These are phyloP conservation scores for Andrena dorsata DNA, from an alignment of 2,888 invertebrate genomes.

Conservation along the genomic window DNA sequence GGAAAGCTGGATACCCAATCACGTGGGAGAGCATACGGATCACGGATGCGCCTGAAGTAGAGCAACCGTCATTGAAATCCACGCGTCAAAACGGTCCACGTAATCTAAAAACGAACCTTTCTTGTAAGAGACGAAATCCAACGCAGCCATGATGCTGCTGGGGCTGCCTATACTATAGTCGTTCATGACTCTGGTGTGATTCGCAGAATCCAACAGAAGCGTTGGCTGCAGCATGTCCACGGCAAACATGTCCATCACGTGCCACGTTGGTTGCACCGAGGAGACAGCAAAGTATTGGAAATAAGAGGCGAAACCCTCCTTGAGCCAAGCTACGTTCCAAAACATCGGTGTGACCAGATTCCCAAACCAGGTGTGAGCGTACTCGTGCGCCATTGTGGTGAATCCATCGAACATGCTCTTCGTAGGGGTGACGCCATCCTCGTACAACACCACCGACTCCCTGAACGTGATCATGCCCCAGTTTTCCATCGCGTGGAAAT, in stretches of 20 bases:
- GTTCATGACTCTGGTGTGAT: slow-evolving; percentile 87
- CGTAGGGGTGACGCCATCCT: slow-evolving; percentile 58
- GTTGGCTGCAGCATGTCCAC: slow-evolving; percentile 82
- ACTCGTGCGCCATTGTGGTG: slow-evolving; percentile 85
- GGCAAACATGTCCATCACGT: slow-evolving; percentile 85
- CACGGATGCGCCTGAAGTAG: slow-evolving; percentile 71
- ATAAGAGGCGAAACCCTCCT: slow-evolving; percentile 86
- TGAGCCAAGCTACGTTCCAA: slow-evolving; percentile 84
- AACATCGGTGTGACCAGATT: slow-evolving; percentile 82
- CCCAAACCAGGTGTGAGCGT: slow-evolving; percentile 86
- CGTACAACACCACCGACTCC: slow-evolving; percentile 70
- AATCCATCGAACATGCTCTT: slow-evolving; percentile 54
- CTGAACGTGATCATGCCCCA: slow-evolving; percentile 95
- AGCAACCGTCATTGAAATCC: background rate
- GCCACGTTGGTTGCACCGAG: slow-evolving; percentile 77
- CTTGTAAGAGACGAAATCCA: slow-evolving; percentile 88
- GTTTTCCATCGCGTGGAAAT: slow-evolving; percentile 96
- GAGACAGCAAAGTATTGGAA: slow-evolving; percentile 83
- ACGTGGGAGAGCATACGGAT: slow-evolving; percentile 74
- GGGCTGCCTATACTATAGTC: slow-evolving; percentile 85
- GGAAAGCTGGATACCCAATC: slow-evolving; percentile 66
- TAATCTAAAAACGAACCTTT: slow-evolving; percentile 86
- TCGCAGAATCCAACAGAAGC: slow-evolving; percentile 83
- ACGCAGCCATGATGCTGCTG: slow-evolving; percentile 86
- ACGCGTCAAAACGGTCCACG: background rate